Conservation (phyloP, 2,888 invertebrate species). For the Thera britannica region DNA sequence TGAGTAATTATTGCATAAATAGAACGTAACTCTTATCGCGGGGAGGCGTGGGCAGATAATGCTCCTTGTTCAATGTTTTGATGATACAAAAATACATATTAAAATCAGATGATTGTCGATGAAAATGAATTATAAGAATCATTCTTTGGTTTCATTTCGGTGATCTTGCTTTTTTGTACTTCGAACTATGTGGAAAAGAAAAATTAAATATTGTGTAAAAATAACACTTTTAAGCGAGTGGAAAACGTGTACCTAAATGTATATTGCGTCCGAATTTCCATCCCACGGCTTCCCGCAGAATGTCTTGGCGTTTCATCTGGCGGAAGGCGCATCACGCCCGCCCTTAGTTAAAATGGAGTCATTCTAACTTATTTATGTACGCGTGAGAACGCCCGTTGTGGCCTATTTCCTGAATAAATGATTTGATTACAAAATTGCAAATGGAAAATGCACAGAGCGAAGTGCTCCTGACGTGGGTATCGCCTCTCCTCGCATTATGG, state of each 20-base stretch:
- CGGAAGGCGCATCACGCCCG: slow-evolving; percentile 36
- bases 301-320: slow-evolving; percentile 39
- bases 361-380: slow-evolving; percentile 44
- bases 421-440: slow-evolving; percentile 48
- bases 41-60: slow-evolving; percentile 3
- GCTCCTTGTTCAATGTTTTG: slow-evolving; percentile 1
- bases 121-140: too few species aligned
- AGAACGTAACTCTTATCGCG: slow-evolving; percentile 5
- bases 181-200: not conserved
- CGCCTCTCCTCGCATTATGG: slow-evolving; percentile 28
- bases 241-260: not conserved
- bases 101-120: not conserved
- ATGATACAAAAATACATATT: not conserved
- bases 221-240: not conserved
- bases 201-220: not conserved
- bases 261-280: slow-evolving; percentile 11
- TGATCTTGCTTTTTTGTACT: not conserved
- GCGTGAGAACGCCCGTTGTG: slow-evolving; percentile 44
- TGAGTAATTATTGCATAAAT: slow-evolving; percentile 27
- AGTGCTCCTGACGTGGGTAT: slow-evolving; percentile 35
- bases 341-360: slow-evolving; percentile 41
- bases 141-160: not conserved
- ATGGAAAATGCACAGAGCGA: slow-evolving; percentile 42
- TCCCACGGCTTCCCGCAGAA: slow-evolving; percentile 31
- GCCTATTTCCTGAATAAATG: slow-evolving; percentile 48